Base-by-base conservation (phyloP, 1,140 invertebrate genomes). In the Delia radicum region DNA sequence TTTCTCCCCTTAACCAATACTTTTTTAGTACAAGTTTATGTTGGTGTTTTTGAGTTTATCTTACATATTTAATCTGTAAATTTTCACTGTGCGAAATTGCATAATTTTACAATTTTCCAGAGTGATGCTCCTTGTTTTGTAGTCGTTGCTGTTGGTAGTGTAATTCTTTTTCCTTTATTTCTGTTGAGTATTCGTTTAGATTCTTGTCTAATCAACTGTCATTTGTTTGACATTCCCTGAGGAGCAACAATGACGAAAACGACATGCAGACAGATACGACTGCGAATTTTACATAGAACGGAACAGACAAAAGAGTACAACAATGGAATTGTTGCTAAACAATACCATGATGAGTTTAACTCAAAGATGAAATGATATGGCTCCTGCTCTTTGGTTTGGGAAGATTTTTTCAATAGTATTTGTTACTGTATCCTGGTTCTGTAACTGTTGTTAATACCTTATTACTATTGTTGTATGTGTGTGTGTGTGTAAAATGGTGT, bases 61-160 rank as follows among this genome's bases (percentile, higher is more conserved):
- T 31, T 18, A 33, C 65, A 29, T 33, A 37, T 69, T 69, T 69
- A 69, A 69, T 69, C 65, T 69, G 65, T 69, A 69, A 69, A 69
- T 33, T 73, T 73, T 73, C 71, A 48, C 46, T 73, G 37, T 46
- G 71, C 71, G 82, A 80, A 82, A 84, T 84, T 84, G 83, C 83
- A 84, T 84, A 84, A 84, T 84, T 84, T 84, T 81, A 84, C 83
- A 84, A 84, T 84, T 84, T 84, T 84, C 83, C 83, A 84, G 84
- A 84, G 82, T 71, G 42, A 75, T 75, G 67, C 29, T 67, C 72
- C 69, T 75, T 18, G 33, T 48, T 65, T 18, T 75, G 42, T 46
- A 48, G 21, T 8, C 18, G 8, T 71, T 2, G 10, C 10, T 72
- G 29, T 55, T n/a, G 15, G 42, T 7, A 13, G 18, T 7, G 37